These are phyloP conservation scores for Chiroxiphia lanceolata DNA, from an alignment of 2,797 vertebrate genomes.

Conservation along the genomic window DNA sequence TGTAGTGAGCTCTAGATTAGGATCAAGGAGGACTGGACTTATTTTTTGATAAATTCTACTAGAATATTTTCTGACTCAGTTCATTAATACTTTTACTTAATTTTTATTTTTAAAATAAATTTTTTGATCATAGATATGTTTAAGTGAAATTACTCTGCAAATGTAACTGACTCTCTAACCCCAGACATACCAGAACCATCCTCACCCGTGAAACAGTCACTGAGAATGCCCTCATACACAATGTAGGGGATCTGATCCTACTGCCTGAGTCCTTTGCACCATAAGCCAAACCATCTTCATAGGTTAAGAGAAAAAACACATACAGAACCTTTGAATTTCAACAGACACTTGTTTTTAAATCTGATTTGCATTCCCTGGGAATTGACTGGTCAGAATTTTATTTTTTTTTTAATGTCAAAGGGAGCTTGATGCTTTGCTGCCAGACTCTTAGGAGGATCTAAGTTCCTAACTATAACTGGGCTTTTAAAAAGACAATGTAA, in stretches of 20 bases:
- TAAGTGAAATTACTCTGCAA: not conserved
- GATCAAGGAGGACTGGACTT: not conserved
- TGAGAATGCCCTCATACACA: fast-evolving
- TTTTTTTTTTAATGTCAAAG: not conserved
- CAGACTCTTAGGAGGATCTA: not conserved
- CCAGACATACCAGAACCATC: not conserved
- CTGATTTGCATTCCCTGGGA: not conserved
- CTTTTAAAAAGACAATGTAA: not conserved
- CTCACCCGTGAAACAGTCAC: not conserved
- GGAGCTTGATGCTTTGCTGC: not conserved
- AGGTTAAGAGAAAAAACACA: not conserved
- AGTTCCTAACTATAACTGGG: not conserved
- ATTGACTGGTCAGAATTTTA: not conserved
- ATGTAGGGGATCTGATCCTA: not conserved
- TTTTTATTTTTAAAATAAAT: not conserved
- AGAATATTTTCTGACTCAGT: not conserved
- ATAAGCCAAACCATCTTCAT: not conserved
- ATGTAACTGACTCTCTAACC: not conserved
- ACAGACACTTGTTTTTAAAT: not conserved
- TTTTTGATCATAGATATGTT: fast-evolving
- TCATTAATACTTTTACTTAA: not conserved
- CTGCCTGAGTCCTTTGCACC: not conserved
- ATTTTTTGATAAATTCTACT: not conserved
- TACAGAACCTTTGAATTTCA: not conserved
- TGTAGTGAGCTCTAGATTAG: not conserved